Base-by-base conservation (phyloP, 2,113 vertebrate genomes). In the Dendrocopos noguchii region DNA sequence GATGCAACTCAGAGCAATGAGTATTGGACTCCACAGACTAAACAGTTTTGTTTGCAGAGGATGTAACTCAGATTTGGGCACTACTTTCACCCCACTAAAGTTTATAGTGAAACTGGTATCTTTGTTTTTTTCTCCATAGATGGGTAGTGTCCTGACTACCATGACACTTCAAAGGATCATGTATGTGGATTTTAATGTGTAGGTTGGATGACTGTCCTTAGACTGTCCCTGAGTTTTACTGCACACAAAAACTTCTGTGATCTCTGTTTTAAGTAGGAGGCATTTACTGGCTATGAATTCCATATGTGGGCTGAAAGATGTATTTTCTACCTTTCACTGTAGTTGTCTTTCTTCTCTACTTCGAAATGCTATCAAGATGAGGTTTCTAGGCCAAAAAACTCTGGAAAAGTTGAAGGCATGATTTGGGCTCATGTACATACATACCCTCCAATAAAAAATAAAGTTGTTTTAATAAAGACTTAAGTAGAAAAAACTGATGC, bases 221-320 rank as follows among this genome's bases (percentile, higher is more conserved):
- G 50, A 87, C 34, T 71, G 75, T 94, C 50, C 75, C 55, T 61
- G 42, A 83, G 52, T 87, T 95, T 96, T 96, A 96, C 78, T 59
- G 65, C 66, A 86, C 73, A 84, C 93, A 91, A 94, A 93, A 92
- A 80, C 36, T 55, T 68, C 64, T 63, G 6, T 65, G 79, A 61
- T 90, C 60, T 84, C 83, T 63, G 34, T 78, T 96, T 92, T 79
- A 95, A 93, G 74, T 47, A 78, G 80, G 72, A 93, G 72, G 39
- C 83, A 84, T 94, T 95, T 87, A 78, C 47, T 88, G 50, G 44
- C 91, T 94, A 88, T 88, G 88, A 91, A 95, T 83, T 94, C 87
- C 95, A 95, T 89, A 97, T 95, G 95, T 91, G 67, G 42, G 64
- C 90, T 95, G 91, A 95, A 95, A 94, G 84, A 50, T 65, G 25